A percentile compares a stretch with the other conserved stretches of the same genome.
These are phyloP conservation scores for Margaritifera margaritifera DNA, from an alignment of 2,888 invertebrate genomes.

Conservation along the genomic window DNA sequence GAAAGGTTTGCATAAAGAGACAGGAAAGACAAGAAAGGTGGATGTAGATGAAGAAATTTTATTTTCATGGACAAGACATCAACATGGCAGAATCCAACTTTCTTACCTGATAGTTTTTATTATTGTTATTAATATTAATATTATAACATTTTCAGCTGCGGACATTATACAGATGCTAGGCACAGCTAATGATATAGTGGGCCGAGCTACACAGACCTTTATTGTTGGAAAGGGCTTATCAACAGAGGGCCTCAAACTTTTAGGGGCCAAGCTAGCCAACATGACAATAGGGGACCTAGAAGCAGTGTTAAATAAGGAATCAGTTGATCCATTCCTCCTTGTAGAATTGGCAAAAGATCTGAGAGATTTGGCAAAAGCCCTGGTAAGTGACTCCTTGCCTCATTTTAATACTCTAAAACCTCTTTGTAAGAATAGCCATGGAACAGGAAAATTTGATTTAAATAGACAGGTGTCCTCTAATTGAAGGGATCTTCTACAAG, in stretches of 20 bases:
- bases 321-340: conserved; percentile 46
- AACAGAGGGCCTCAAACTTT: conserved; percentile 36
- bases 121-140: conserved; percentile 9
- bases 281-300: conserved; percentile 56
- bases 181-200: conserved; percentile 28
- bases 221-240: conserved; percentile 54
- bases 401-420: too few relatives aligned
- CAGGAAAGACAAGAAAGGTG: too few relatives aligned
- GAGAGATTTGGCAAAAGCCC: conserved; percentile 41
- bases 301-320: conserved; percentile 47
- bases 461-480: too few relatives aligned
- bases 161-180: conserved; percentile 32
- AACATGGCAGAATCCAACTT: too few relatives aligned
- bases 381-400: conserved; percentile 38
- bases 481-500: too few relatives aligned
- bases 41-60: too few relatives aligned
- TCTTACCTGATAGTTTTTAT: neutral
- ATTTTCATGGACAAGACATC: too few relatives aligned
- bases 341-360: conserved; percentile 41
- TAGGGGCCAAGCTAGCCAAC: conserved; percentile 50
- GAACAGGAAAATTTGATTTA: too few relatives aligned
- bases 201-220: conserved; percentile 40
- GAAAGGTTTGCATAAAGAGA: too few relatives aligned
- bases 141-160: conserved; percentile 24
- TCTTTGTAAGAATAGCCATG: too few relatives aligned